Evolutionary conservation across 2,113 vertebrate genomes (phyloP).

Genomic region (Elachura formosa): DNA sequence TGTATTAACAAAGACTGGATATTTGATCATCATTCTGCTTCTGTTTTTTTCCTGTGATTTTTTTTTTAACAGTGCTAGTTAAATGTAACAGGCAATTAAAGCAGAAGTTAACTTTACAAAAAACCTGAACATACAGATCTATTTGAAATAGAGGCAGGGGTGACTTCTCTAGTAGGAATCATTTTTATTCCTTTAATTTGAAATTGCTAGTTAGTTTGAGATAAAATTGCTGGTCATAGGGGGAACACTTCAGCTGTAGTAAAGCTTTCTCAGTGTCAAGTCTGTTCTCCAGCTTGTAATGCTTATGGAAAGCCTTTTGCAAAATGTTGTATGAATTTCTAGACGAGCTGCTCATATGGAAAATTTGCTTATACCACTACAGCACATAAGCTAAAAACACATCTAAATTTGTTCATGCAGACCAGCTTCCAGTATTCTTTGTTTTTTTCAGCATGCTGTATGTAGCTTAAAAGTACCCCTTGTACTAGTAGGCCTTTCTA

Average conservation of each 20-base stretch:
- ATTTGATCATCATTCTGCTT: background rate
- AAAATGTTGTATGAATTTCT: background rate
- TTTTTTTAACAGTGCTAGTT: background rate
- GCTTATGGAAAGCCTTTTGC: background rate
- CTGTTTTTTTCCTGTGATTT: background rate
- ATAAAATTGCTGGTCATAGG: background rate
- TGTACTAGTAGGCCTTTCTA: background rate
- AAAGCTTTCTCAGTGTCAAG: background rate
- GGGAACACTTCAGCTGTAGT: background rate
- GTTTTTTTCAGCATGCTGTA: background rate
- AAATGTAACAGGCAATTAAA: background rate
- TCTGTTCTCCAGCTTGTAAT: background rate
- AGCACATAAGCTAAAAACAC: background rate
- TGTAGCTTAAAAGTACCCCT: background rate
- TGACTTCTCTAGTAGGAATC: background rate
- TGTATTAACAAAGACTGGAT: background rate
- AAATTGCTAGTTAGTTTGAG: constrained; percentile 42
- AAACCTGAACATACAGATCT: background rate
- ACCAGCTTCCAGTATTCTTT: background rate
- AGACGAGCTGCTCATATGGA: background rate
- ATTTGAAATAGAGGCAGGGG: background rate
- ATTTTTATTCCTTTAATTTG: constrained; percentile 15
- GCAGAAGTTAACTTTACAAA: background rate
- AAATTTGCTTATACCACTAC: background rate
- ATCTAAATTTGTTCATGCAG: background rate